Conservation (phyloP, 2,113 vertebrate genomes). For the Seriola quinqueradiata region DNA sequence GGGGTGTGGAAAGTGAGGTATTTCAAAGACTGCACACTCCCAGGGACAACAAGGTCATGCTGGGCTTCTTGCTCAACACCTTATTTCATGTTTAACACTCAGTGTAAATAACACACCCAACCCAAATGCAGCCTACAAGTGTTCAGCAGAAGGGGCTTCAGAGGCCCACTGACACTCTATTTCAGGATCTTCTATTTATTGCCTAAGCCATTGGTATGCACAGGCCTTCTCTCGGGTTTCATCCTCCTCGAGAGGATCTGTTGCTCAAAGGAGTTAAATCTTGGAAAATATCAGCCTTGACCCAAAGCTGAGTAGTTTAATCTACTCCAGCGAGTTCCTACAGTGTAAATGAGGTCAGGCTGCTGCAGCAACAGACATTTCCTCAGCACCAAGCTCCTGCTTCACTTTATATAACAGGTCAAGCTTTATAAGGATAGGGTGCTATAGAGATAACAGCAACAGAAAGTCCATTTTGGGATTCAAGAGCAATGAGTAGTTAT, state of each 20-base stretch:
- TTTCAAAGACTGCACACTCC: not conserved
- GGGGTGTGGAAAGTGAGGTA: not conserved
- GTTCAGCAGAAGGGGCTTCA: conserved; percentile 34
- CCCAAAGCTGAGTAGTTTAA: conserved; percentile 53
- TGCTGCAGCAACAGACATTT: conserved; percentile 45
- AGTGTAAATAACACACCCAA: conserved; percentile 17
- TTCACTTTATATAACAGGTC: conserved; percentile 71
- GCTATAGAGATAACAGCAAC: conserved; percentile 31
- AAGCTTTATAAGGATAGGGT: conserved; percentile 67
- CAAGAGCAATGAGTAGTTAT: not conserved
- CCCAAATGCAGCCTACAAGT: conserved; percentile 20
- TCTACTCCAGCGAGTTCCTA: conserved; percentile 41
- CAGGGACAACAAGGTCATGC: not conserved
- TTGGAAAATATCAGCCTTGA: conserved; percentile 46
- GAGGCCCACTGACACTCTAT: conserved; percentile 76
- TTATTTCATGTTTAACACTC: conserved; percentile 28
- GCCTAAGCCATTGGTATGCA: conserved; percentile 78
- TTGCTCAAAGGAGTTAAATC: conserved; percentile 52
- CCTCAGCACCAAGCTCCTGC: conserved; percentile 26
- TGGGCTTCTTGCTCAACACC: not conserved
- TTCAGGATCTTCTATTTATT: conserved; percentile 87
- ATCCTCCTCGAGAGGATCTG: conserved; percentile 39
- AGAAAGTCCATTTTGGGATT: conserved; percentile 31
- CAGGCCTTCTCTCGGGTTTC: conserved; percentile 80
- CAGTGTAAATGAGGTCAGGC: conserved; percentile 50